These are phyloP conservation scores for Shinisaurus crocodilurus DNA, from an alignment of 2,113 vertebrate genomes.

Conservation along the genomic window DNA sequence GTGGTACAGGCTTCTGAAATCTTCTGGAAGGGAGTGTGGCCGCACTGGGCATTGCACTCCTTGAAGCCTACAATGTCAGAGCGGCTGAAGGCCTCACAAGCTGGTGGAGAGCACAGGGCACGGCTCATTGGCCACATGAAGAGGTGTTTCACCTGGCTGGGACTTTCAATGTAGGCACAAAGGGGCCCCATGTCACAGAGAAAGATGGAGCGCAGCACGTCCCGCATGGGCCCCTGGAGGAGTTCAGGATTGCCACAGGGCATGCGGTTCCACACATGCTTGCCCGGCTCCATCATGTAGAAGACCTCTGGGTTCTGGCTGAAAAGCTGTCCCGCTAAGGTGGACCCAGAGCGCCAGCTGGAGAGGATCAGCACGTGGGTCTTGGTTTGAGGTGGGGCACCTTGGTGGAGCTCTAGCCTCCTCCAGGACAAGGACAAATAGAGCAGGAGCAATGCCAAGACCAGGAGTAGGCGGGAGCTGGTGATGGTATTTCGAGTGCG, in stretches of 20 bases:
- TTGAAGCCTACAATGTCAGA: not conserved
- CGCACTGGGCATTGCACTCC: not conserved
- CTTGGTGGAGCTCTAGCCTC: not conserved
- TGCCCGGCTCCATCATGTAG: constrained; percentile 72
- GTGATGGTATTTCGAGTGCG: not conserved
- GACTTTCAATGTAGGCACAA: not conserved
- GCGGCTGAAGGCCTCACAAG: not conserved
- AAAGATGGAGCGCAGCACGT: constrained; percentile 17
- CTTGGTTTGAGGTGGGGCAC: not conserved
- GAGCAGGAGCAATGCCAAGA: not conserved
- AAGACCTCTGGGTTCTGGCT: constrained; percentile 73
- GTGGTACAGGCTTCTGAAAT: constrained; percentile 3
- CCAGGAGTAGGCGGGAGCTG: not conserved
- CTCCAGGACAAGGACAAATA: not conserved
- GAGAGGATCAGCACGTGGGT: constrained; percentile 63
- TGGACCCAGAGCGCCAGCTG: constrained; percentile 70
- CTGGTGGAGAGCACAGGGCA: not conserved
- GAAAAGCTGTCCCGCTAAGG: constrained; percentile 72
- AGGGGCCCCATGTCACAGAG: constrained; percentile 13
- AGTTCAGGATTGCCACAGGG: not conserved
- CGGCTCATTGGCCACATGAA: constrained; percentile 22
- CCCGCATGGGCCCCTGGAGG: constrained; percentile 2
- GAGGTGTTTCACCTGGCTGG: not conserved
- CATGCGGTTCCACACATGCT: constrained; percentile 53
- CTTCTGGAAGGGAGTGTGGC: not conserved